Conservation (phyloP, 2,113 vertebrate species). For the Grus americana region DNA sequence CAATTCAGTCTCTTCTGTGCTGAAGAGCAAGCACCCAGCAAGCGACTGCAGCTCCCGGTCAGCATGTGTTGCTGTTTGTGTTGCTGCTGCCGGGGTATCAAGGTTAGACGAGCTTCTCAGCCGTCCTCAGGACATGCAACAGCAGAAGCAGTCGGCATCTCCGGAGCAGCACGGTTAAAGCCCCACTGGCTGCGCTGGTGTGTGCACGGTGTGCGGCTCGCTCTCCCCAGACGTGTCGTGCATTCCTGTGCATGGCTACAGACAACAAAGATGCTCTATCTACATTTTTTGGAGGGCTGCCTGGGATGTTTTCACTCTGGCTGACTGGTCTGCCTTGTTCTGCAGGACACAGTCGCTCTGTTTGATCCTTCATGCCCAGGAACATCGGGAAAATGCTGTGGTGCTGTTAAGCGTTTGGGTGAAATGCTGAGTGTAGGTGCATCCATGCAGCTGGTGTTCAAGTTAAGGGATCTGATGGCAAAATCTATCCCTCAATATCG, state of each 20-base stretch:
- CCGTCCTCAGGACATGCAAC: background rate
- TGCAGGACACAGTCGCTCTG: background rate
- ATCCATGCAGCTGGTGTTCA: background rate
- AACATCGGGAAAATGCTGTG: background rate
- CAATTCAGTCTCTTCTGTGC: background rate
- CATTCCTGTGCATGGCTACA: background rate
- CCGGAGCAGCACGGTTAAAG: background rate
- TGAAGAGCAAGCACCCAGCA: background rate
- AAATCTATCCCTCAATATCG: background rate
- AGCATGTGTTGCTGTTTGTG: background rate
- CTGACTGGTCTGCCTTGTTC: background rate
- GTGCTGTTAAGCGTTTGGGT: background rate
- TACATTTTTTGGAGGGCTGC: background rate
- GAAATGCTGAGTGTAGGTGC: background rate
- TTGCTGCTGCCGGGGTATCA: background rate
- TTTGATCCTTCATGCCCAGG: background rate
- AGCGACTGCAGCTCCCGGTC: background rate
- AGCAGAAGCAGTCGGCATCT: background rate
- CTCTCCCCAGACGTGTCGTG: background rate
- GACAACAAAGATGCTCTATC: background rate
- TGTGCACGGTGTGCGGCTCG: background rate
- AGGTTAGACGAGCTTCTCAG: background rate
- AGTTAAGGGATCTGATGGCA: background rate
- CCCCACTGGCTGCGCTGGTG: fast-evolving
- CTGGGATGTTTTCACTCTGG: background rate